Conservation (phyloP, 2,797 vertebrate genomes). For the Aulostomus chinensis region DNA sequence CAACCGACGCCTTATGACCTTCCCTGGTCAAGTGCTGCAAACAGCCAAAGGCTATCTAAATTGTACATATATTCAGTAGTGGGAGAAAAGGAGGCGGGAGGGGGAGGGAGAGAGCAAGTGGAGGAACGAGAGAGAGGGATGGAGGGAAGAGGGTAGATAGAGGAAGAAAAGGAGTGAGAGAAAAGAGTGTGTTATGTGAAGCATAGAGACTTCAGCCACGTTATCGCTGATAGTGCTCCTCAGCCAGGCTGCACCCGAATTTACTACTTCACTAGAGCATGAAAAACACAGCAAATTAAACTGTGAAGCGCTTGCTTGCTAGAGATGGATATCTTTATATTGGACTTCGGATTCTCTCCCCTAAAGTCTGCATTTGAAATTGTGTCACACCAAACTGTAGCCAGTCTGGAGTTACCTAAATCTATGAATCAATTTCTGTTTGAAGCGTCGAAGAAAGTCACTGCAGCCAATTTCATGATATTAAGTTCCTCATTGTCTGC, state of each 20-base stretch:
- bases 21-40: constrained; percentile 34
- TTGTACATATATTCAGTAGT: constrained; percentile 52
- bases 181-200: constrained; percentile 80
- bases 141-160: constrained; percentile 59
- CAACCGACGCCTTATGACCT: constrained; percentile 52
- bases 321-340: constrained; percentile 95
- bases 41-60: constrained; percentile 41
- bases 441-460: constrained; percentile 49
- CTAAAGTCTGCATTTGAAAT: constrained; percentile 78
- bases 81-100: constrained; percentile 43
- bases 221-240: constrained; percentile 92
- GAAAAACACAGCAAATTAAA: constrained; percentile 96
- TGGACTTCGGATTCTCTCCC: constrained; percentile 84
- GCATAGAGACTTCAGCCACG: constrained; percentile 89
- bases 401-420: constrained; percentile 60
- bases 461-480: constrained; percentile 50
- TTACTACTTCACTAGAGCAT: constrained; percentile 97
- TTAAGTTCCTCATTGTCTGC: constrained; percentile 41
- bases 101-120: constrained; percentile 32
- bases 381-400: constrained; percentile 73
- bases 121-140: constrained; percentile 33
- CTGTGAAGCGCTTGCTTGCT: constrained; percentile 89
- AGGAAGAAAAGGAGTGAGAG: constrained; percentile 60
- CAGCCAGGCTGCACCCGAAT: constrained; percentile 86
- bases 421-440: constrained; percentile 64